Conservation (phyloP, 2,888 invertebrate species). For the Erebia ligea region DNA sequence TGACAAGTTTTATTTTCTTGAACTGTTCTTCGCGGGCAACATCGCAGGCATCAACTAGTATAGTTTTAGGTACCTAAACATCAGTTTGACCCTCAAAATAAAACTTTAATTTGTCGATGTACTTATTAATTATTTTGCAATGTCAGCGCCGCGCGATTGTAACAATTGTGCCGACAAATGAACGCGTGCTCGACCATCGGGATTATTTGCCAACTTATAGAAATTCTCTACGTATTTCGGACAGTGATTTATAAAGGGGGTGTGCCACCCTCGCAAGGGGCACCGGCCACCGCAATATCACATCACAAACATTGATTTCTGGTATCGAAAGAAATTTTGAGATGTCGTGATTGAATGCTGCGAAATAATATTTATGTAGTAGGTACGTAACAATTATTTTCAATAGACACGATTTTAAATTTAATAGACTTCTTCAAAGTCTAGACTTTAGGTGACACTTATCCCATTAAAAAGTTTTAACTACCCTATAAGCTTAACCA, state of each 20-base stretch:
- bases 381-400: not conserved
- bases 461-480: too few species aligned
- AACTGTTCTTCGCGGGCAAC: too few species aligned
- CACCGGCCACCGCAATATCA: slow-evolving; percentile 62
- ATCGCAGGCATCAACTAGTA: too few species aligned
- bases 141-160: slow-evolving; percentile 52
- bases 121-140: slow-evolving; percentile 66
- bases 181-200: slow-evolving; percentile 59
- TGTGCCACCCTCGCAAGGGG: slow-evolving; percentile 73
- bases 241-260: slow-evolving; percentile 83
- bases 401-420: too few species aligned
- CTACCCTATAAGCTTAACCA: too few species aligned
- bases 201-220: slow-evolving; percentile 62
- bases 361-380: not conserved
- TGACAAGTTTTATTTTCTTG: too few species aligned
- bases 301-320: slow-evolving; percentile 79
- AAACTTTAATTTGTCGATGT: slow-evolving; percentile 40
- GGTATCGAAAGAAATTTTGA: slow-evolving; percentile 65
- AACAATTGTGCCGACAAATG: slow-evolving; percentile 61
- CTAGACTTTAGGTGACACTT: too few species aligned
- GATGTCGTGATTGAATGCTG: slow-evolving; percentile 30
- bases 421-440: too few species aligned
- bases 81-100: not conserved
- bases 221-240: slow-evolving; percentile 75
- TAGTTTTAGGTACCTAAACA: not conserved